Evolutionary conservation across 2,888 invertebrate species (phyloP).

Genomic region (Pomacea canaliculata): DNA sequence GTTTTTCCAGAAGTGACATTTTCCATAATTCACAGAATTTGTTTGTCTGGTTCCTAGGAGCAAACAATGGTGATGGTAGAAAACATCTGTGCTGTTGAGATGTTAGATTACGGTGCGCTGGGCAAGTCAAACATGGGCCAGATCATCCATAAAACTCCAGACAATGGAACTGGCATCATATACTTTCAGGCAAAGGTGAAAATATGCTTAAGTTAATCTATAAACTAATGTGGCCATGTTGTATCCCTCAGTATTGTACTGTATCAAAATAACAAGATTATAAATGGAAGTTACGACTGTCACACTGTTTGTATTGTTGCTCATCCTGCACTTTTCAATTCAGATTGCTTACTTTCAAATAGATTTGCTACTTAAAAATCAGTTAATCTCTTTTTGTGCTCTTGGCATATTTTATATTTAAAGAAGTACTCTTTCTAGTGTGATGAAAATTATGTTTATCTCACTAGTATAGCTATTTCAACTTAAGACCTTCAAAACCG

Average conservation of each 20-base stretch:
- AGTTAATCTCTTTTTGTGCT: too few species aligned
- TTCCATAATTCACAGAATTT: background rate
- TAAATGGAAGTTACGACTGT: too few species aligned
- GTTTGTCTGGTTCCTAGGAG: conserved; percentile 23
- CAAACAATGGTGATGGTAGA: conserved; percentile 40
- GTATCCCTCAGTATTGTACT: background rate
- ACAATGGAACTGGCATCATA: conserved; percentile 46
- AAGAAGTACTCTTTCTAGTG: too few species aligned
- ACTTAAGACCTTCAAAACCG: too few species aligned
- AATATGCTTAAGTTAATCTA: background rate
- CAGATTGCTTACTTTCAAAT: too few species aligned
- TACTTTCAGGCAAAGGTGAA: conserved; percentile 54
- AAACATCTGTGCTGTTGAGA: conserved; percentile 51
- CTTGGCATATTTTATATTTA: too few species aligned
- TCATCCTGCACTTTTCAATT: too few species aligned
- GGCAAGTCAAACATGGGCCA: conserved; percentile 50
- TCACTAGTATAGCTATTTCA: too few species aligned
- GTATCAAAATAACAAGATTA: too few species aligned
- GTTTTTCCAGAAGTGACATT: background rate
- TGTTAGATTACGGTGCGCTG: conserved; percentile 50
- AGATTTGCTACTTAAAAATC: too few species aligned
- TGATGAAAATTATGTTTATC: too few species aligned
- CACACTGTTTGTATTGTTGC: too few species aligned
- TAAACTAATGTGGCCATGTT: background rate
- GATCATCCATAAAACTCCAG: conserved; percentile 41